Evolutionary conservation across 2,113 vertebrate species (phyloP).

Genomic region (Etheostoma cragini): DNA sequence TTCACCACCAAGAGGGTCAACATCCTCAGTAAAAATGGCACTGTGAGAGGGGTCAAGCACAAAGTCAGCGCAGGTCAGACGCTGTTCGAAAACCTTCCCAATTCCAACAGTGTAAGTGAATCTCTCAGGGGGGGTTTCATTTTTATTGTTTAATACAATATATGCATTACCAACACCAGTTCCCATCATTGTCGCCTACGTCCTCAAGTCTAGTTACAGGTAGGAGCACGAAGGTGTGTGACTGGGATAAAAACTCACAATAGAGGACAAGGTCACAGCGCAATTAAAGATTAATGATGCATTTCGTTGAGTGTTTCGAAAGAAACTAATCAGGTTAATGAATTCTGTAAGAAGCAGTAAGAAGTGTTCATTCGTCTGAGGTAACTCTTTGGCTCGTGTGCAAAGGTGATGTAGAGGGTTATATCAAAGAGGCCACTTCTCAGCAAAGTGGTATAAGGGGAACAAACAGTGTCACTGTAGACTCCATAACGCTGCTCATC

Average conservation of each 20-base stretch:
- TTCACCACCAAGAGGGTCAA: slow-evolving; percentile 93
- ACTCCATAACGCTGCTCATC: slow-evolving; percentile 18
- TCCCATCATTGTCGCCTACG: neutral
- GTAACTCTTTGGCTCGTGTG: slow-evolving; percentile 5
- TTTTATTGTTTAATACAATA: neutral
- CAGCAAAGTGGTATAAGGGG: slow-evolving; percentile 1
- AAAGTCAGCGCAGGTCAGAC: slow-evolving; percentile 98
- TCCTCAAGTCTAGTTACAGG: slow-evolving; percentile 64
- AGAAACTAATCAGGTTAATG: slow-evolving; percentile 82
- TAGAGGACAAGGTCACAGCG: slow-evolving; percentile 72
- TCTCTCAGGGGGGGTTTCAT: neutral
- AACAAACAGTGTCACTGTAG: slow-evolving; percentile 10
- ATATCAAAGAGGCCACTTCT: neutral
- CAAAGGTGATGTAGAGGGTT: slow-evolving; percentile 23
- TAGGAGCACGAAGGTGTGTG: slow-evolving; percentile 18
- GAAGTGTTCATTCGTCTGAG: slow-evolving; percentile 37
- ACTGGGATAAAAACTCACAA: slow-evolving; percentile 59
- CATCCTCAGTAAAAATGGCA: slow-evolving; percentile 98
- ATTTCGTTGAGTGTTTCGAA: slow-evolving; percentile 81
- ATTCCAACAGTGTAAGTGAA: slow-evolving; percentile 88
- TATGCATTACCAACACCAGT: neutral
- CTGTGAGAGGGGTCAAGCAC: slow-evolving; percentile 95
- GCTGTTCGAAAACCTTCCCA: slow-evolving; percentile 92
- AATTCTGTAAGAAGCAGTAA: slow-evolving; percentile 52
- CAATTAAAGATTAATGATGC: slow-evolving; percentile 86